Percentiles rank a stretch among this genome's conserved stretches.
Conservation (phyloP, 2,113 vertebrate species). For the Pycnonotus jocosus region DNA sequence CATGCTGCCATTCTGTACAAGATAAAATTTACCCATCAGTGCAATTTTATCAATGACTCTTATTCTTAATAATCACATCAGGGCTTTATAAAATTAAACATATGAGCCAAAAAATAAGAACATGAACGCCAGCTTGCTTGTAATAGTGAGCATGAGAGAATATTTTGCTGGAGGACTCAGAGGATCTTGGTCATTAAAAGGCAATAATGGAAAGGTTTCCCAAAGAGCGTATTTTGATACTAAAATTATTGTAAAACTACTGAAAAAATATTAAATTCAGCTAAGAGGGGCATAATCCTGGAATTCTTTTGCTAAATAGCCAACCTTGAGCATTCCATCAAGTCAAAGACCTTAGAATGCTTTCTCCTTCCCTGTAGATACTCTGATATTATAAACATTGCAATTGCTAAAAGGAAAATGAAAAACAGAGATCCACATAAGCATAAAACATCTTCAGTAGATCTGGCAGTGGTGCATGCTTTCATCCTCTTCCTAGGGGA, state of each 20-base stretch:
- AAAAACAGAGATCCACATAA: background rate
- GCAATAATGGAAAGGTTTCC: background rate
- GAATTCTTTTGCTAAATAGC: background rate
- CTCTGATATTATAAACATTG: background rate
- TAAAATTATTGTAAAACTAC: background rate
- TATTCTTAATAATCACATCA: conserved; percentile 21
- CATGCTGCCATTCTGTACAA: background rate
- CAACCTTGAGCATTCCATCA: background rate
- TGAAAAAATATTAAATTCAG: background rate
- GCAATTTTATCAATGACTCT: background rate
- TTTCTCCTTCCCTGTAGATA: background rate
- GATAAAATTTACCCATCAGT: conserved; percentile 19
- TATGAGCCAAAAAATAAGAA: background rate
- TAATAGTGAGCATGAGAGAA: background rate
- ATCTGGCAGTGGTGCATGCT: background rate
- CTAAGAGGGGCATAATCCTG: background rate
- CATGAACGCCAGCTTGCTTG: background rate
- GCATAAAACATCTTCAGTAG: background rate
- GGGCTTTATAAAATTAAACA: background rate
- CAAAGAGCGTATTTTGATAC: background rate
- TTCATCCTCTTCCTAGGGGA: background rate
- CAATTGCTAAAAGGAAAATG: background rate
- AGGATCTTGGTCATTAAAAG: background rate
- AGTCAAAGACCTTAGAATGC: background rate
- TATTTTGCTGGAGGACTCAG: background rate